Base-by-base conservation (phyloP, 37 sponge, comb jelly and placozoan genomes). In the Chondrilla cf. caribensis region DNA sequence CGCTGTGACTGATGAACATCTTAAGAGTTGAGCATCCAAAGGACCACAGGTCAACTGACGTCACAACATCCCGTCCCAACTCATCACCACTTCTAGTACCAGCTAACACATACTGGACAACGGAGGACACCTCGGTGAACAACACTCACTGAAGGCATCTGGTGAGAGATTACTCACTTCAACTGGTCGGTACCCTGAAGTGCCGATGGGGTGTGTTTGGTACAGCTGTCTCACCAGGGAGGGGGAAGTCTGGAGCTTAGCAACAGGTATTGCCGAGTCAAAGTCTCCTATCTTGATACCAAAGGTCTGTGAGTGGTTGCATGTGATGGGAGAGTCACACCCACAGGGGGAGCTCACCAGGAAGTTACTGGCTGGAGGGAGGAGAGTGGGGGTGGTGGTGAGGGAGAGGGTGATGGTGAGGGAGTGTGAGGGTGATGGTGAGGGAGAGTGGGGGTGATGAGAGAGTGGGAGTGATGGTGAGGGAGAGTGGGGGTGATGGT, bases 1-100 rank as follows among this genome's bases (percentile, higher is more conserved):
- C 70, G 21, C 36, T 36, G 70, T 68, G 70, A 28, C 70, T 68
- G 70, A 68, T 31, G 37, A 68, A 68, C 33, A 68, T 68, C 70
- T 68, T 68, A 31, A 68, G 7, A 31, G 32, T 28, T 36, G 36
- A 36, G 32, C 36, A 28, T 2, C 70, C 70, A 36, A 68, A 28
- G 33, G 36, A n/a, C 70, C 70, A 68, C 37, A 68, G 19, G 32
- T 68, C 70, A 36, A 37, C 36, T 68, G 70, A 31, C 21, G 70
- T 68, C 2, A 68, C 3, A 21, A 7, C 7, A 7, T 15, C 70
- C 2, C 19, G 2, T 21, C 33, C 70, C 3, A 68, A 37, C 3
- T 68, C 70, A 68, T 28, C 32, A 9, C 33, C 19, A 35, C 36
- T 68, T n/a, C 70, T n/a, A 9, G 70, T 68, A 28, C 36, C 70